Percentiles rank a stretch among this genome's conserved stretches.
Conservation (phyloP, 35 echinoderm and acorn worm genomes). For the Ptychodera flava region DNA sequence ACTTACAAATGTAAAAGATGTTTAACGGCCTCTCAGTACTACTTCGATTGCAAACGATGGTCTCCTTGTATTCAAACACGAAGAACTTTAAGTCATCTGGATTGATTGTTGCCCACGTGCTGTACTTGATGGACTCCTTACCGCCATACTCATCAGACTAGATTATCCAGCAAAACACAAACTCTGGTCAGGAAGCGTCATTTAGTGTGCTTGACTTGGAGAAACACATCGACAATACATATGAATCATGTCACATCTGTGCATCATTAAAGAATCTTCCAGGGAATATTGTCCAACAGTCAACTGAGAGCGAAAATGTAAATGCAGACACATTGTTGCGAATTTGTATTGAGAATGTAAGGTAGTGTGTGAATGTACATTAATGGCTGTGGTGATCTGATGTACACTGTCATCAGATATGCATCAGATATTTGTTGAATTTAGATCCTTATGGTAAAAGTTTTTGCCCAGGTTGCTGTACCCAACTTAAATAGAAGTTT, state of each 20-base stretch:
- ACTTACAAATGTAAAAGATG: constrained; percentile 44
- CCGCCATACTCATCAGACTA: constrained; percentile 17
- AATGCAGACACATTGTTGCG: too few relatives aligned
- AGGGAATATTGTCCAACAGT: not conserved
- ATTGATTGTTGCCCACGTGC: constrained; percentile 18
- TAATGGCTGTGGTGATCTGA: too few relatives aligned
- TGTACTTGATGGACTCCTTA: constrained; percentile 21
- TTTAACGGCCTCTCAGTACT: constrained; percentile 50
- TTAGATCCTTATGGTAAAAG: too few relatives aligned
- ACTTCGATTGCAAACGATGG: constrained; percentile 36
- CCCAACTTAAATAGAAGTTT: too few relatives aligned
- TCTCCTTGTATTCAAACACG: constrained; percentile 24
- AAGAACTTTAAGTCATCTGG: constrained; percentile 6
- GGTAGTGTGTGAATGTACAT: too few relatives aligned
- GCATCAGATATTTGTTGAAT: too few relatives aligned
- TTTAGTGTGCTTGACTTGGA: constrained; percentile 49
- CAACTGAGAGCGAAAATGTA: too few relatives aligned
- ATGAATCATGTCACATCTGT: too few relatives aligned
- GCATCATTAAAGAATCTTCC: constrained; percentile 18
- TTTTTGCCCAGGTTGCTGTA: too few relatives aligned
- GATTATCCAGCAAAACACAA: constrained; percentile 33
- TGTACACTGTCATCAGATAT: too few relatives aligned
- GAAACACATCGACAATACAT: constrained; percentile 17
- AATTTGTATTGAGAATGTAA: too few relatives aligned
- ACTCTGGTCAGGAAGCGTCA: constrained; percentile 7